A percentile compares a stretch with the other conserved stretches of the same genome.
Conservation (phyloP, 2,113 vertebrate genomes). For the Leptobrachium leishanense region DNA sequence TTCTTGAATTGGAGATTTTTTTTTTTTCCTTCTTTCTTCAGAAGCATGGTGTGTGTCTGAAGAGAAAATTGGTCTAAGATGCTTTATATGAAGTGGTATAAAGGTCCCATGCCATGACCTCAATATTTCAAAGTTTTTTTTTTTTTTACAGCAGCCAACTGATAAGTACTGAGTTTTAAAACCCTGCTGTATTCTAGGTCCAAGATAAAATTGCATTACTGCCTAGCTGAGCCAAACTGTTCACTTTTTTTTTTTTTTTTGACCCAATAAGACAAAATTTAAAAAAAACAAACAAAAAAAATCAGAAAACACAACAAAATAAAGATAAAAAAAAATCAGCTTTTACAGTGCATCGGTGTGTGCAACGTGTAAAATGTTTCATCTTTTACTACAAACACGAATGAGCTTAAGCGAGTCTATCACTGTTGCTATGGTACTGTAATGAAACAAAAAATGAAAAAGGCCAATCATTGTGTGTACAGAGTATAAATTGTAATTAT, state of each 20-base stretch:
- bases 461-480: slow-evolving; percentile 86
- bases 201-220: slow-evolving; percentile 80
- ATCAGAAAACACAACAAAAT: slow-evolving; percentile 56
- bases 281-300: slow-evolving; percentile 31
- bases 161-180: slow-evolving; percentile 62
- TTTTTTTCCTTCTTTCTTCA: not conserved
- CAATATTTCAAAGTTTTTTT: slow-evolving; percentile 47
- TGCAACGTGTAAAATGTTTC: slow-evolving; percentile 77
- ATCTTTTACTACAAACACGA: slow-evolving; percentile 71
- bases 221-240: slow-evolving; percentile 95
- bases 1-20: not conserved
- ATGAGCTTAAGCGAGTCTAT: slow-evolving; percentile 82
- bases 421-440: slow-evolving; percentile 95
- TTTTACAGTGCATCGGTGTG: slow-evolving; percentile 79
- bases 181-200: slow-evolving; percentile 69
- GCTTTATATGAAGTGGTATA: not conserved
- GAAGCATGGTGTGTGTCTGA: not conserved
- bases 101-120: slow-evolving; percentile 56
- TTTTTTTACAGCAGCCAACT: slow-evolving; percentile 55
- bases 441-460: slow-evolving; percentile 65
- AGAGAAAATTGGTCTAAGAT: not conserved
- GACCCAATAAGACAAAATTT: slow-evolving; percentile 63
- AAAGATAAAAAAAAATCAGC: slow-evolving; percentile 62
- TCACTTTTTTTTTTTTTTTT: slow-evolving; percentile 69
- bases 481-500: slow-evolving; percentile 89